phyloP scores from a whole-genome alignment of 2,888 invertebrate genomes.

The Ochropacha duplaris region DNA sequence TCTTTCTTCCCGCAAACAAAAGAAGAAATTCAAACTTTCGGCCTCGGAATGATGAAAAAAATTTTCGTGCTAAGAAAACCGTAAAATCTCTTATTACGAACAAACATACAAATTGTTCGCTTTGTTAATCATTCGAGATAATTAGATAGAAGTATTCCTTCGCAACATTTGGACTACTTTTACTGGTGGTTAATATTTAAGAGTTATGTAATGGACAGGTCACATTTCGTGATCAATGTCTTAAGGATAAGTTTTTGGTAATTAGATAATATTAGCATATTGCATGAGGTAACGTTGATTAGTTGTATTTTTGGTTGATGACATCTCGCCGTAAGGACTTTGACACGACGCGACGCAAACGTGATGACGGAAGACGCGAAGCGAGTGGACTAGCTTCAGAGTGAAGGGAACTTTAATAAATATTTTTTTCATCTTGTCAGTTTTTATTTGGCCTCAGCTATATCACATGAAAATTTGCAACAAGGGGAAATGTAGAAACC shows the following conservation, averaged over 20 bases:
- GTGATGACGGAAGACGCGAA: background rate
- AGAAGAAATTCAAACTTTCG: no score
- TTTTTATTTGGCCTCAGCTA: no score
- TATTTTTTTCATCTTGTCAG: no score
- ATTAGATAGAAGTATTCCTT: constrained; percentile 35
- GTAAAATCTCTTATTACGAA: constrained; percentile 1
- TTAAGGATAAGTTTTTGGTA: constrained; percentile 70
- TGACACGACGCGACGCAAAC: background rate
- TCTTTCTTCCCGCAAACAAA: no score
- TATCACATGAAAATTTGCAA: no score
- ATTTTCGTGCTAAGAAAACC: background rate
- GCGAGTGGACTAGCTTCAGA: no score
- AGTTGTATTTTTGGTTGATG: constrained; percentile 22
- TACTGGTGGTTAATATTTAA: constrained; percentile 53
- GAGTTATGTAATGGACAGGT: constrained; percentile 58
- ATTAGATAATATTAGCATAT: constrained; percentile 76
- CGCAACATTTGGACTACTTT: constrained; percentile 55
- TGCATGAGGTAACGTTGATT: constrained; percentile 54
- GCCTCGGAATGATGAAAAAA: no score
- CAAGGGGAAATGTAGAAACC: no score
- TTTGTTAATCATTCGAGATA: constrained; percentile 13
- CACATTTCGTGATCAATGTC: constrained; percentile 73
- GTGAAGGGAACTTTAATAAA: no score
- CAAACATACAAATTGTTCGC: constrained; percentile 3
- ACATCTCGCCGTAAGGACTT: constrained; percentile 1